These are phyloP conservation scores for Leucophenga varia DNA, from an alignment of 1,140 invertebrate species.

Conservation along the genomic window DNA sequence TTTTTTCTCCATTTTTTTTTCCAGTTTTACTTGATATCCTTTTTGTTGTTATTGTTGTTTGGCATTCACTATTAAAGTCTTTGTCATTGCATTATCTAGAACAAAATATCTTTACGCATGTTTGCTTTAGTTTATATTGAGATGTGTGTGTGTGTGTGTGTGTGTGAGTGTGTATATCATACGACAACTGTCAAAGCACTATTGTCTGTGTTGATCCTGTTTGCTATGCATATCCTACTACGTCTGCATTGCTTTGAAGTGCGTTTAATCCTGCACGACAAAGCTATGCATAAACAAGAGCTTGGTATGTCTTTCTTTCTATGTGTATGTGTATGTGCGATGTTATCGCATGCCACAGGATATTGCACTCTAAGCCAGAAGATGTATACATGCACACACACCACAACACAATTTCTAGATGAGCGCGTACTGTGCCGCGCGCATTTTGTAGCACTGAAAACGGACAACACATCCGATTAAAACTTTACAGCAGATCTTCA, in stretches of 20 bases:
- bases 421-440: no score
- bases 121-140: slow-evolving; percentile 24
- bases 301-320: not conserved
- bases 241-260: no score
- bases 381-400: no score
- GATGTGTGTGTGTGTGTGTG: slow-evolving; percentile 17
- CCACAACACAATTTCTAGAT: no score
- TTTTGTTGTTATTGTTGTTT: slow-evolving; percentile 18
- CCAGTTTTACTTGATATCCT: slow-evolving; percentile 4
- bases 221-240: slow-evolving; percentile 3
- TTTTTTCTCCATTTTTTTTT: not conserved
- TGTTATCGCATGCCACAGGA: slow-evolving; percentile 54
- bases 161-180: slow-evolving; percentile 12
- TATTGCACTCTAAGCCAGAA: slow-evolving; percentile 54
- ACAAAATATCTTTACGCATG: slow-evolving; percentile 19
- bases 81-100: no score
- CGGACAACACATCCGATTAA: slow-evolving; percentile 51
- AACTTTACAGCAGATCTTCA: slow-evolving; percentile 35
- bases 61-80: slow-evolving; percentile 39
- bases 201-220: no score
- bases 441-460: slow-evolving; percentile 47
- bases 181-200: no score
- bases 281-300: slow-evolving; percentile 4
- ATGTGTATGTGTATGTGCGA: slow-evolving; percentile 18
- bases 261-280: slow-evolving; percentile 25